Percentiles rank a stretch among this genome's conserved stretches.
Conservation (phyloP, 2,888 invertebrate species). For the Hofmannophila pseudospretella region DNA sequence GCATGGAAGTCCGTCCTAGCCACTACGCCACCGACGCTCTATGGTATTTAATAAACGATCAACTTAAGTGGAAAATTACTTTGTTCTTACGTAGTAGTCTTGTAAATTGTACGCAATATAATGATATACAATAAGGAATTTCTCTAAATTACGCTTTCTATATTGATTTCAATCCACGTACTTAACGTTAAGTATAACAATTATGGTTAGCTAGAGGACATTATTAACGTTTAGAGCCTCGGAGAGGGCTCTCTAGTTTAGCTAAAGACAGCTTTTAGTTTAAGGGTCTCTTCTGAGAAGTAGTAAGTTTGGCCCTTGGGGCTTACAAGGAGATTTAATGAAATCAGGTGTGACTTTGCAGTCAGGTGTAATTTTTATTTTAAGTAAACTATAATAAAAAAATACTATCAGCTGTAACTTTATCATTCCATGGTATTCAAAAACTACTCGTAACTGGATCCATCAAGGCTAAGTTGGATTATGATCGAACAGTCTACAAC, state of each 20-base stretch:
- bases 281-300: background rate
- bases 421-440: no score
- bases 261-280: background rate
- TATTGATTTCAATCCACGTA: constrained; percentile 6
- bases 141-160: constrained; percentile 7
- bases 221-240: constrained; percentile 3
- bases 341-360: no score
- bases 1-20: background rate
- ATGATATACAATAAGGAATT: constrained; percentile 5
- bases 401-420: no score
- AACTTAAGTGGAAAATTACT: constrained; percentile 7
- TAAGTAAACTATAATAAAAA: no score
- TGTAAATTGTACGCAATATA: constrained; percentile 3
- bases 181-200: constrained; percentile 6
- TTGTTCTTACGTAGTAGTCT: background rate
- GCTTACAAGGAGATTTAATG: no score
- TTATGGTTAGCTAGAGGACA: constrained; percentile 3
- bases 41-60: constrained; percentile 4
- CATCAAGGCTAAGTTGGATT: no score
- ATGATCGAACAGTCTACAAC: no score
- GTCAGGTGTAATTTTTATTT: no score
- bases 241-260: background rate
- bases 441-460: no score
- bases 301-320: background rate
- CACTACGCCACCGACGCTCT: background rate